Evolutionary conservation across 2,797 vertebrate genomes (phyloP).

Genomic region (Acrossocheilus wenchowensis): DNA sequence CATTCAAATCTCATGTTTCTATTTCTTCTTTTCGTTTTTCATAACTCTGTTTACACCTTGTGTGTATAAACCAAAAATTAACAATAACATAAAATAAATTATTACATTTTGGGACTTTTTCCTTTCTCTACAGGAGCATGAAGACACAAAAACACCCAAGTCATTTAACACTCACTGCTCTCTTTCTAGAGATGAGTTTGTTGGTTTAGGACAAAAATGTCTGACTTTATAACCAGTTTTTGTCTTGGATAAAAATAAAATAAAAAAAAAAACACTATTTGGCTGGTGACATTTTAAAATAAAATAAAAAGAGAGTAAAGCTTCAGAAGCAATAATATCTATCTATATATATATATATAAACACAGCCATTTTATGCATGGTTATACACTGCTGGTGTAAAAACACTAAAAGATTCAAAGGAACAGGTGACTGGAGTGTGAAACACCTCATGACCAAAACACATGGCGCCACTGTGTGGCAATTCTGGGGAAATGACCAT

Average conservation of each 20-base stretch:
- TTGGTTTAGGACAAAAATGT: not conserved
- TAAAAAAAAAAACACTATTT: not conserved
- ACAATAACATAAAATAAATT: conserved; percentile 16
- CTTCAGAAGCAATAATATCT: not conserved
- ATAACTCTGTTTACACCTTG: not conserved
- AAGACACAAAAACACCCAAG: conserved; percentile 1
- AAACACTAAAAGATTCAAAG: not conserved
- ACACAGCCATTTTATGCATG: not conserved
- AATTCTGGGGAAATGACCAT: not conserved
- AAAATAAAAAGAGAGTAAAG: not conserved
- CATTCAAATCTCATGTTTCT: not conserved
- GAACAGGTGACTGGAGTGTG: not conserved
- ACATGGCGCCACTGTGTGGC: conserved; percentile 33
- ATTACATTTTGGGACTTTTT: not conserved
- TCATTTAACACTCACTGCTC: not conserved
- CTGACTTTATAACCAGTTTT: not conserved
- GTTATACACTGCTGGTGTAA: not conserved
- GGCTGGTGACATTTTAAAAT: not conserved
- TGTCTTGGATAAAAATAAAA: not conserved
- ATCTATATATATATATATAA: not conserved
- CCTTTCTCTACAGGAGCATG: not conserved
- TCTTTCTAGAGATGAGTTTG: not conserved
- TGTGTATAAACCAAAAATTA: not conserved
- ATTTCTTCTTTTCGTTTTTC: not conserved
- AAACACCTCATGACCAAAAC: not conserved